Evolutionary conservation across 2,113 vertebrate genomes (phyloP), one percentile per base, ranked within the genome.

Genomic region (Guaruba guarouba): DNA sequence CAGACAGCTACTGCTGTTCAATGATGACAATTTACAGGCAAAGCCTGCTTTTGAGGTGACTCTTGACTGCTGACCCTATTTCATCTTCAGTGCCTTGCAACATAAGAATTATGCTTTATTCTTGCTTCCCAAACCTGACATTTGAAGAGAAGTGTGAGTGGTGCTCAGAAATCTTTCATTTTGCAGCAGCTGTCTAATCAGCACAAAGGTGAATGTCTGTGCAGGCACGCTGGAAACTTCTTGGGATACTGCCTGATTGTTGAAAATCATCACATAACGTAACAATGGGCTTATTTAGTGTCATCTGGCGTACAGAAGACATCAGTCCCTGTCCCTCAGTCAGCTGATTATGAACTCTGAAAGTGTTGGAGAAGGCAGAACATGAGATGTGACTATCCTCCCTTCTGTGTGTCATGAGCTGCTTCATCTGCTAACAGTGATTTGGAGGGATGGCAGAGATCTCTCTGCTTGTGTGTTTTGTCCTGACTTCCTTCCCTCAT

Each of bases 381-480:
- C 8, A 15, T 2, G 25, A 39, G 55, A 25, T 7, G 14, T 4
- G 33, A 13, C 33, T 6, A 0, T 43, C 29, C 74, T 49, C n/a
- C 59, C 37, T 43, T 33, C 79, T 20, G 7, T 1, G 2, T 4
- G 49, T 31, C 7, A 2, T 3, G 2, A 0, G 1, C 17, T 1
- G 11, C 28, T 51, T 69, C 28, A 7, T 10, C 69, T 28, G 64
- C n/a, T 18, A 8, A 15, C 7, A 11, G 0, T 1, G 9, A 4
- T 15, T 19, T 4, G 31, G 11, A 13, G 63, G 70, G 57, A 24
- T 24, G 43, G 20, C 37, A 4, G 1, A 63, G 66, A 27, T 48
- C 35, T 13, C 39, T 43, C 27, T 43, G 57, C 8, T 39, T 10
- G 5, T 17, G 46, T 10, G 19, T 11, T 51, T 37, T 62, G 6